phyloP scores from a whole-genome alignment of 92 coral and sea anemone genomes.

The Paragorgia papillata region DNA sequence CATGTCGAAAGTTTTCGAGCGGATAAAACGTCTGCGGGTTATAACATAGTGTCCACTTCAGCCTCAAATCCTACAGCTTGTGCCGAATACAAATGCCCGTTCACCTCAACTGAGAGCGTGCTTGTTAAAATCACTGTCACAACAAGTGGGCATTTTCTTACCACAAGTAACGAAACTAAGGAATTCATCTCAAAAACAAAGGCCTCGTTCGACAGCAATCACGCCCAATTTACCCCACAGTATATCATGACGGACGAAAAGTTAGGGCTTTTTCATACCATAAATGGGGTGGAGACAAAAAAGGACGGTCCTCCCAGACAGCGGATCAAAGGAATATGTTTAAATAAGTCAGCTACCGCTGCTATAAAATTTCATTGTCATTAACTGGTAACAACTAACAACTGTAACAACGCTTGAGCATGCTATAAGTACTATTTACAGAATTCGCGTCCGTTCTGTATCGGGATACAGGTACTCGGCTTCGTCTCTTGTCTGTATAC shows the following conservation, averaged over 20 bases:
- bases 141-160: neutral
- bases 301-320: too few relatives aligned
- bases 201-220: neutral
- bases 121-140: neutral
- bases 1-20: conserved; percentile 10
- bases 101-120: neutral
- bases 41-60: neutral
- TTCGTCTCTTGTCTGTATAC: too few relatives aligned
- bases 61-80: neutral
- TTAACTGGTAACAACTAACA: neutral
- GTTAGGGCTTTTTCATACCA: neutral
- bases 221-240: neutral
- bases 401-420: too few relatives aligned
- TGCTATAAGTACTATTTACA: too few relatives aligned
- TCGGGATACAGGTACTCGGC: too few relatives aligned
- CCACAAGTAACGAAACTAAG: neutral
- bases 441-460: too few relatives aligned
- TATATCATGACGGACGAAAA: neutral
- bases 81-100: conserved; percentile 30
- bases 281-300: neutral
- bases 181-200: neutral
- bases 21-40: neutral
- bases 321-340: neutral
- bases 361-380: neutral
- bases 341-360: neutral